These are phyloP conservation scores for Chelonoidis abingdonii DNA, from an alignment of 2,113 vertebrate species.

Conservation along the genomic window DNA sequence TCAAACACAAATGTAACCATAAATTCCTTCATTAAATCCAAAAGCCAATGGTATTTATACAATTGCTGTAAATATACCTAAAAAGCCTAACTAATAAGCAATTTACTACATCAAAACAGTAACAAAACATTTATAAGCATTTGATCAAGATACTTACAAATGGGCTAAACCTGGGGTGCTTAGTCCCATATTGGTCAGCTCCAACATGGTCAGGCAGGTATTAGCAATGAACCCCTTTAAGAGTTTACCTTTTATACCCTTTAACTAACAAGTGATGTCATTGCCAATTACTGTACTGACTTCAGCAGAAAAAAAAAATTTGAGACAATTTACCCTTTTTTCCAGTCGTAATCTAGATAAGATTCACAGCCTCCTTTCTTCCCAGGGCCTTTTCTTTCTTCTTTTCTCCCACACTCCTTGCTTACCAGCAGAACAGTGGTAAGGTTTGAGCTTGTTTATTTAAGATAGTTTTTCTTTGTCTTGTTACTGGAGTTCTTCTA, in stretches of 20 bases:
- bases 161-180: background rate
- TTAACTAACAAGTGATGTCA: background rate
- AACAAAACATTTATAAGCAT: background rate
- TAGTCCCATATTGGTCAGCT: background rate
- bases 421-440: background rate
- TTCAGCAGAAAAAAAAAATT: background rate
- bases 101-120: background rate
- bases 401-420: background rate
- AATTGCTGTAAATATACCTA: background rate
- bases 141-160: background rate
- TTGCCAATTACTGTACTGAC: background rate
- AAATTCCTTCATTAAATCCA: background rate
- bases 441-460: background rate
- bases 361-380: background rate
- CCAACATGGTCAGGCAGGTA: background rate
- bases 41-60: background rate
- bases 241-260: background rate
- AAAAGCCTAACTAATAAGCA: background rate
- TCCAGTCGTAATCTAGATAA: background rate
- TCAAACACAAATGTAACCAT: background rate
- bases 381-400: background rate
- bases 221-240: background rate
- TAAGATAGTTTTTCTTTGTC: background rate
- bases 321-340: background rate
- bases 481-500: background rate